Evolutionary conservation across 2,888 invertebrate genomes (phyloP).

Genomic region (Ceramica pisi): DNA sequence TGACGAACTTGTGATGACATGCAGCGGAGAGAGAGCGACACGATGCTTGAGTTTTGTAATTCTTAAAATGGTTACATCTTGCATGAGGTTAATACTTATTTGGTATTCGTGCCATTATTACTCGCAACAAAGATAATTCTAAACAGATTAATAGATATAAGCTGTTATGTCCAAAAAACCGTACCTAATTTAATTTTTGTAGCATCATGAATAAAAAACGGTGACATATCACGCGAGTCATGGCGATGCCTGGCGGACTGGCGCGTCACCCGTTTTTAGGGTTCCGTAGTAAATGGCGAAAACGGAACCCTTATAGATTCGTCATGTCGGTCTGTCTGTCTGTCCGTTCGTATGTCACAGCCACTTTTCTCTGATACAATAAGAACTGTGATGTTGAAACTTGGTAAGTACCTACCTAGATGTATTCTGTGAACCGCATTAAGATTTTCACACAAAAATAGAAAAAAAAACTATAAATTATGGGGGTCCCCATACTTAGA

Average conservation of each 20-base stretch:
- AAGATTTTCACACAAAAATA: no score
- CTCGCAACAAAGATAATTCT: conserved; percentile 18
- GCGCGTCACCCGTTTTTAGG: neutral
- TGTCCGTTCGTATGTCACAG: no score
- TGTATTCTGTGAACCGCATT: no score
- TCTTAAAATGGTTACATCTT: neutral
- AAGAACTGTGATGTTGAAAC: no score
- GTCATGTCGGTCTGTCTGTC: no score
- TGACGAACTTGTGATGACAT: no score
- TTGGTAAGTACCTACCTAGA: no score
- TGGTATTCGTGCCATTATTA: conserved; percentile 12
- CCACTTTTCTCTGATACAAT: no score
- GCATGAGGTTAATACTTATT: neutral
- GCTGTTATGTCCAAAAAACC: conserved; percentile 19
- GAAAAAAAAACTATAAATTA: no score
- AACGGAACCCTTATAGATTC: no score
- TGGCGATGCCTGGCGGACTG: neutral
- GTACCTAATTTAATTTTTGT: conserved; percentile 34
- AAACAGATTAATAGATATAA: conserved; percentile 2
- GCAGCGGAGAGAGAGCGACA: neutral
- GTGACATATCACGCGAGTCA: conserved; percentile 50
- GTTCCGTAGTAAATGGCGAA: no score
- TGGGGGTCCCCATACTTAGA: no score
- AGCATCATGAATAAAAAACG: conserved; percentile 38
- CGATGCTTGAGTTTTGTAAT: neutral